Percentiles rank a stretch among this genome's conserved stretches.
Conservation (phyloP, 2,888 invertebrate genomes). For the Cecidostiba fungosa region DNA sequence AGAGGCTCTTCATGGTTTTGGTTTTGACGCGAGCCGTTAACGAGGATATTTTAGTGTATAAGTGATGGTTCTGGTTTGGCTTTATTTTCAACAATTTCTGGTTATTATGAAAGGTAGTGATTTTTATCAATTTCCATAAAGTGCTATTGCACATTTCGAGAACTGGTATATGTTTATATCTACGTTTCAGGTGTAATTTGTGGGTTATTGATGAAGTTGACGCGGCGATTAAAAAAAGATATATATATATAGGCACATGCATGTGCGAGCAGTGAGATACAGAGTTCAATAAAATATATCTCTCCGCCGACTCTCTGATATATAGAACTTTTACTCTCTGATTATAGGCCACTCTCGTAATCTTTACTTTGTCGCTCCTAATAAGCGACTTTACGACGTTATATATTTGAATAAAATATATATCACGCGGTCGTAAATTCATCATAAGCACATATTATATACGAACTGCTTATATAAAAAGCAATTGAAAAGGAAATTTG, state of each 20-base stretch:
- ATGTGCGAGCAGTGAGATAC: not conserved
- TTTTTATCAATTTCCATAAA: too few relatives aligned
- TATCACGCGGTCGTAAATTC: constrained; percentile 28
- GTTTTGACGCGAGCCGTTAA: not conserved
- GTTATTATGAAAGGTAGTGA: too few relatives aligned
- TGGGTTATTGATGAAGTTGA: constrained; percentile 9
- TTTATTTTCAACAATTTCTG: too few relatives aligned
- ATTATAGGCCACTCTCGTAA: constrained; percentile 20
- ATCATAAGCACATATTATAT: constrained; percentile 24
- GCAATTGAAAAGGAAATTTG: constrained; percentile 35
- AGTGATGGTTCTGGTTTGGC: too few relatives aligned
- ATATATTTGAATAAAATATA: not conserved
- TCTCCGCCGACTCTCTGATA: too few relatives aligned
- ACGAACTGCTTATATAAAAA: constrained; percentile 3
- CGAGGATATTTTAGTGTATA: not conserved
- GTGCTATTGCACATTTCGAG: not conserved
- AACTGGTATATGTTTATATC: not conserved
- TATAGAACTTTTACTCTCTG: constrained; percentile 34
- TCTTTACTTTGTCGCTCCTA: constrained; percentile 19
- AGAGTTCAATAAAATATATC: constrained; percentile 25
- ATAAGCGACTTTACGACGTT: constrained; percentile 39
- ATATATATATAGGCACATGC: not conserved
- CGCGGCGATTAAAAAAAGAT: not conserved
- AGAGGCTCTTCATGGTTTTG: not conserved
- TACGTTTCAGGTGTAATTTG: not conserved